Percentiles rank a stretch among this genome's conserved stretches.
These are phyloP conservation scores for Pyrocephalus nanus DNA, from an alignment of 2,797 vertebrate species.

Conservation along the genomic window DNA sequence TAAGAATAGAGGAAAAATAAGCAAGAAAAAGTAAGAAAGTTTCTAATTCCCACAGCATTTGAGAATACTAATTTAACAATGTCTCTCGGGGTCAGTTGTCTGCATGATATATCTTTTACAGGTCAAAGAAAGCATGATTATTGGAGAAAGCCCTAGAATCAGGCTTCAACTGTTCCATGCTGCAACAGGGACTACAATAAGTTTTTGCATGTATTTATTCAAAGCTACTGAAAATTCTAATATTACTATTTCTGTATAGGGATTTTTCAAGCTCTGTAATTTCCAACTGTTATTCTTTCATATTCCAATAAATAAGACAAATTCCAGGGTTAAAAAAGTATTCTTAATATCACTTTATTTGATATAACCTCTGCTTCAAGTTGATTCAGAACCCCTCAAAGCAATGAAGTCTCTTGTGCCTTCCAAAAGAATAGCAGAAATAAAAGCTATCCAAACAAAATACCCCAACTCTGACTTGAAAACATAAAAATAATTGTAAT, in stretches of 20 bases:
- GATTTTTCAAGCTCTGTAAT: background rate
- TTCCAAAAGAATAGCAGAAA: background rate
- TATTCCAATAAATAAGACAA: background rate
- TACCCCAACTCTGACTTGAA: background rate
- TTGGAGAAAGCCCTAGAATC: background rate
- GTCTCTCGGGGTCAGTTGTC: background rate
- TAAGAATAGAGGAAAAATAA: background rate
- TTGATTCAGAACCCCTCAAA: background rate
- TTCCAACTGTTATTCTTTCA: background rate
- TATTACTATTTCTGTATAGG: background rate
- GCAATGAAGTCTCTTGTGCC: background rate
- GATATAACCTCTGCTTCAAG: background rate
- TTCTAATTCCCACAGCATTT: background rate
- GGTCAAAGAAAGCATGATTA: background rate
- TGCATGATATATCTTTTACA: background rate
- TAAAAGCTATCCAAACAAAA: background rate
- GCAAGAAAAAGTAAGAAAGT: background rate
- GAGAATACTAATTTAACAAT: background rate
- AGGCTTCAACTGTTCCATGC: background rate
- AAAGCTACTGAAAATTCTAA: background rate
- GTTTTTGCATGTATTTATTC: background rate
- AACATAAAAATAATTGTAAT: background rate
- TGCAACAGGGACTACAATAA: background rate
- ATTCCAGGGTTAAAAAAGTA: background rate
- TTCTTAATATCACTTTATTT: background rate